Percentiles rank a stretch among this genome's conserved stretches.
Evolutionary conservation across 2,888 invertebrate genomes (phyloP).

Genomic region (Chymomyza caudatula): DNA sequence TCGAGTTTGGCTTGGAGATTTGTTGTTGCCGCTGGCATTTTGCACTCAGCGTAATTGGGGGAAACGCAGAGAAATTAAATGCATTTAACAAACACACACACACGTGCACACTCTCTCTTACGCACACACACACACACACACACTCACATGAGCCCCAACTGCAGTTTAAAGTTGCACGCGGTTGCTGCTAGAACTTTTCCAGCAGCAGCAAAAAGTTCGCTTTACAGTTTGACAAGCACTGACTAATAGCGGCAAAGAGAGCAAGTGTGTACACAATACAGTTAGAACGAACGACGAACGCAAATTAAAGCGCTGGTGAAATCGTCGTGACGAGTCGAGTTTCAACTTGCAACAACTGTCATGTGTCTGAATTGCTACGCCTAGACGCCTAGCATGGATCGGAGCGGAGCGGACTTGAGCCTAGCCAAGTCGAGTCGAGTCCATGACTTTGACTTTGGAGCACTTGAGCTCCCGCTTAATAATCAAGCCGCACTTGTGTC

Average conservation of each 20-base stretch:
- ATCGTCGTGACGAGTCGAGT: background rate
- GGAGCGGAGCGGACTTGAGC: no score
- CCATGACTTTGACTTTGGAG: background rate
- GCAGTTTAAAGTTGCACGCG: slow-evolving; percentile 3
- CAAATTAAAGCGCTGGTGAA: background rate
- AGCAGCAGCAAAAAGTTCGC: slow-evolving; percentile 1
- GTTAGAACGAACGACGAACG: background rate
- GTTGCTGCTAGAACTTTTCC: background rate
- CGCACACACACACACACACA: background rate
- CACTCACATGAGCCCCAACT: background rate
- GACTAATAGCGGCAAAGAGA: background rate
- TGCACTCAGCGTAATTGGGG: slow-evolving; percentile 66
- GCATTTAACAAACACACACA: slow-evolving; percentile 17
- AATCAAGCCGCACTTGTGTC: background rate
- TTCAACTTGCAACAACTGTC: background rate
- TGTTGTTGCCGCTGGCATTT: slow-evolving; percentile 36
- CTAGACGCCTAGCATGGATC: background rate
- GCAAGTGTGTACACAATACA: background rate
- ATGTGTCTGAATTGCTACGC: background rate
- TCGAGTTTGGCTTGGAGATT: slow-evolving; percentile 34
- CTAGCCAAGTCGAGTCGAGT: background rate
- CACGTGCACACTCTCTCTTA: background rate
- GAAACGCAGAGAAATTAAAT: slow-evolving; percentile 6
- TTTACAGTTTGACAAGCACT: background rate
- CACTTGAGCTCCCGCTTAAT: background rate